Percentiles rank a stretch among this genome's conserved stretches.
Evolutionary conservation across 1,140 invertebrate genomes (phyloP).

Genomic region (Schmidtea mediterranea): DNA sequence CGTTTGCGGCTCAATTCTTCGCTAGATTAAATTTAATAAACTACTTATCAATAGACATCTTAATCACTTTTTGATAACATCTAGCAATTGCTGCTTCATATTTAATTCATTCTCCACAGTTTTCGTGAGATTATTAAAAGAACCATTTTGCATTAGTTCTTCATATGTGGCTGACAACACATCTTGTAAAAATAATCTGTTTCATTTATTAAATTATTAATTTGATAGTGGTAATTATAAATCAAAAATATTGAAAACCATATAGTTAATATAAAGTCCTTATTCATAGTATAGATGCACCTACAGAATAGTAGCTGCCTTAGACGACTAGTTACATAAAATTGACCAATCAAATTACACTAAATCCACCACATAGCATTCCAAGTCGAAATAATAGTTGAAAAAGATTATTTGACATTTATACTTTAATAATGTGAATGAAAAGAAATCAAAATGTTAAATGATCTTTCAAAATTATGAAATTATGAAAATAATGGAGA

Average conservation of each 20-base stretch:
- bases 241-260: too few species aligned
- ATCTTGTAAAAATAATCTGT: constrained; percentile 16
- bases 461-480: too few species aligned
- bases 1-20: not conserved
- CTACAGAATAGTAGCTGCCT: not conserved
- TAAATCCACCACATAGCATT: too few species aligned
- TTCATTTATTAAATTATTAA: constrained; percentile 5
- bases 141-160: constrained; percentile 18
- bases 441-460: too few species aligned
- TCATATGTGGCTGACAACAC: constrained; percentile 15
- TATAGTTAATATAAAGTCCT: too few species aligned
- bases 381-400: too few species aligned
- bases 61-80: constrained; percentile 11
- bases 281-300: not conserved
- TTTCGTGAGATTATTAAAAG: constrained; percentile 14
- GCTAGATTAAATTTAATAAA: not conserved
- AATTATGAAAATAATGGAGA: too few species aligned
- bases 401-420: too few species aligned
- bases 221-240: not conserved
- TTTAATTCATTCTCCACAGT: constrained; percentile 17
- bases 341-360: too few species aligned
- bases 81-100: constrained; percentile 14
- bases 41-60: not conserved
- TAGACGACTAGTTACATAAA: constrained; percentile 3
- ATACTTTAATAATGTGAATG: too few species aligned